Conservation (phyloP, 2,113 vertebrate species). For the Papio anubis region DNA sequence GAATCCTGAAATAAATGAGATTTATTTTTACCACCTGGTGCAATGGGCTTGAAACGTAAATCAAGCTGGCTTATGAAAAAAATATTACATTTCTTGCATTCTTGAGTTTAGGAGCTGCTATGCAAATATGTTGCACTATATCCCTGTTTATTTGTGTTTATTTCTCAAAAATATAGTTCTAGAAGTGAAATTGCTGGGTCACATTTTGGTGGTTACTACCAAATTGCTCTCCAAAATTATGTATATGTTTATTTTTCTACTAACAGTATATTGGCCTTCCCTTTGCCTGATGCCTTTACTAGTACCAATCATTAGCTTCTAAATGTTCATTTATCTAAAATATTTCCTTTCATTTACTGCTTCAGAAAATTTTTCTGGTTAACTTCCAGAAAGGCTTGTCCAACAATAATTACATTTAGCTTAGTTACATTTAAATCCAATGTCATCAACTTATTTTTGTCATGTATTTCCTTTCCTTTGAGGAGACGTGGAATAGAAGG, state of each 20-base stretch:
- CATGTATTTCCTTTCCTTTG: conserved; percentile 13
- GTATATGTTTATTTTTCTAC: conserved; percentile 11
- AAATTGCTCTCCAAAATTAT: conserved; percentile 7
- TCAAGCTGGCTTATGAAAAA: background rate
- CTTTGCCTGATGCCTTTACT: background rate
- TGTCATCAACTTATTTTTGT: conserved; percentile 50
- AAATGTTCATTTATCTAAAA: conserved; percentile 45
- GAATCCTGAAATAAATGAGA: conserved; percentile 23
- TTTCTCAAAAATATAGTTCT: conserved; percentile 23
- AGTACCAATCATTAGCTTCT: conserved; percentile 26
- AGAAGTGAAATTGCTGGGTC: background rate
- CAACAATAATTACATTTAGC: conserved; percentile 50
- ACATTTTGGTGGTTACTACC: background rate
- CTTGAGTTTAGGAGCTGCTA: background rate
- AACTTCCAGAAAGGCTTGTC: conserved; percentile 44
- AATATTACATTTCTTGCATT: background rate
- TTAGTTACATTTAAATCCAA: conserved; percentile 41
- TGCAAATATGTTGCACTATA: conserved; percentile 17
- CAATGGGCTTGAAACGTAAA: conserved; percentile 36
- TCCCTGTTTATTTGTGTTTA: background rate
- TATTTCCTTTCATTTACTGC: conserved; percentile 44
- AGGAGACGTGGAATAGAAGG: background rate
- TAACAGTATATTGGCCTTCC: background rate
- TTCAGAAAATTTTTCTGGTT: conserved; percentile 41
- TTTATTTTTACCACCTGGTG: conserved; percentile 41